A percentile compares a stretch with the other conserved stretches of the same genome.
These are phyloP conservation scores for Coleophora flavipennella DNA, from an alignment of 2,888 invertebrate species.

Conservation along the genomic window DNA sequence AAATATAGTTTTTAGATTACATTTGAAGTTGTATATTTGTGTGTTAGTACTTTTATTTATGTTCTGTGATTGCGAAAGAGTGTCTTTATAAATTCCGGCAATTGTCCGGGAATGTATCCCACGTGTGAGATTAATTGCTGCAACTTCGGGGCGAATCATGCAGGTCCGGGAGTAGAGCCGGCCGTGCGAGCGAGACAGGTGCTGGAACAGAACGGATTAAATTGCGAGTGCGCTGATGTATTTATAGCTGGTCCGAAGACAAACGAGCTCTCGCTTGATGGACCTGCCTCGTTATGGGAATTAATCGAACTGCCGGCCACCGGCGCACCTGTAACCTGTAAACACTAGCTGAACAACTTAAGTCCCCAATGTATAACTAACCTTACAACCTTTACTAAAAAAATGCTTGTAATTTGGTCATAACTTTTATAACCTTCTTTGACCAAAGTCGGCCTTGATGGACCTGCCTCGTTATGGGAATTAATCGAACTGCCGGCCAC, in stretches of 20 bases:
- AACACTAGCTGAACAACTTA: too few species aligned
- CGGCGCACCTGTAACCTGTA: slow-evolving; percentile 51
- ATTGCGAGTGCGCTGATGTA: slow-evolving; percentile 71
- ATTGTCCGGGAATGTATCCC: slow-evolving; percentile 33
- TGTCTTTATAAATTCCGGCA: slow-evolving; percentile 36
- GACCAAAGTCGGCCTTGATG: too few species aligned
- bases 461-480: slow-evolving; percentile 71
- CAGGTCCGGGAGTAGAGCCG: slow-evolving; percentile 20
- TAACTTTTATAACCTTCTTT: too few species aligned
- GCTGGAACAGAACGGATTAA: slow-evolving; percentile 65
- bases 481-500: slow-evolving; percentile 65
- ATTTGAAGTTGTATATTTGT: too few species aligned
- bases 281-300: slow-evolving; percentile 71
- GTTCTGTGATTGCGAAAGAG: slow-evolving; percentile 17
- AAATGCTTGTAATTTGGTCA: too few species aligned
- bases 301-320: slow-evolving; percentile 65
- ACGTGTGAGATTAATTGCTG: slow-evolving; percentile 48
- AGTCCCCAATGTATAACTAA: too few species aligned
- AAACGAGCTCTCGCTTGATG: slow-evolving; percentile 68
- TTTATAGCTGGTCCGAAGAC: slow-evolving; percentile 69
- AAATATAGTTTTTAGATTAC: too few species aligned
- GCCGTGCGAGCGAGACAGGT: slow-evolving; percentile 36
- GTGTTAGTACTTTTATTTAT: slow-evolving; percentile 6
- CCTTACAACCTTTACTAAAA: too few species aligned
- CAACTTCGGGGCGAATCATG: slow-evolving; percentile 47